Evolutionary conservation across 2,797 vertebrate species (phyloP).

Genomic region (Molossus alvarezi): DNA sequence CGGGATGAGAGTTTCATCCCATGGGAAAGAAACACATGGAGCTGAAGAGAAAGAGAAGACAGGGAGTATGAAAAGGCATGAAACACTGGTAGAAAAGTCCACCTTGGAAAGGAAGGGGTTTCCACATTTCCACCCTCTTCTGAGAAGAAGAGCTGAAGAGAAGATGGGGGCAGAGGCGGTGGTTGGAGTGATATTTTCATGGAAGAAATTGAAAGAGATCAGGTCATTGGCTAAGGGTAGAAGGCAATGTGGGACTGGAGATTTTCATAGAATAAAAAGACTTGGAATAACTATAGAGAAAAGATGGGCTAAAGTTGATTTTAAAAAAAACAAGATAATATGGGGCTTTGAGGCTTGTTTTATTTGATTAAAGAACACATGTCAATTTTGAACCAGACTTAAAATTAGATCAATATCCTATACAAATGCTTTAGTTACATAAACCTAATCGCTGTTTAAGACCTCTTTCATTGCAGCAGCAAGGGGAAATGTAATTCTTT

Average conservation of each 20-base stretch:
- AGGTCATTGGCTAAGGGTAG: neutral
- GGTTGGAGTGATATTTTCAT: neutral
- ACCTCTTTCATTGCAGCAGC: neutral
- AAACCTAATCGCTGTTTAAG: slow-evolving; percentile 37
- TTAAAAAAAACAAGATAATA: neutral
- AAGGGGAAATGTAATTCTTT: slow-evolving; percentile 19
- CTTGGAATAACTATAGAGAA: neutral
- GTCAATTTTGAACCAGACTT: slow-evolving; percentile 29
- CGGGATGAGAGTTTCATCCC: neutral
- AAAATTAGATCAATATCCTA: neutral
- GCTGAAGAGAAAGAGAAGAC: neutral
- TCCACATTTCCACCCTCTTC: neutral
- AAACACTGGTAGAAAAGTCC: neutral
- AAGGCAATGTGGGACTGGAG: neutral
- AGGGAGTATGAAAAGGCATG: neutral
- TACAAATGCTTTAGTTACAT: slow-evolving; percentile 25
- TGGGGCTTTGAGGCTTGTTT: neutral
- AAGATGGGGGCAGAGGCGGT: neutral
- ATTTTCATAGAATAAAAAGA: neutral
- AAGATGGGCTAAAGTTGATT: neutral
- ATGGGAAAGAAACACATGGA: neutral
- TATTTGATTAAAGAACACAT: slow-evolving; percentile 32
- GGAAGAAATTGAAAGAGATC: neutral
- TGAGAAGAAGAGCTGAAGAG: neutral
- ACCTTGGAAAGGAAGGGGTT: neutral